Evolutionary conservation across 2,888 invertebrate genomes (phyloP).

Genomic region (Fragum sueziense): DNA sequence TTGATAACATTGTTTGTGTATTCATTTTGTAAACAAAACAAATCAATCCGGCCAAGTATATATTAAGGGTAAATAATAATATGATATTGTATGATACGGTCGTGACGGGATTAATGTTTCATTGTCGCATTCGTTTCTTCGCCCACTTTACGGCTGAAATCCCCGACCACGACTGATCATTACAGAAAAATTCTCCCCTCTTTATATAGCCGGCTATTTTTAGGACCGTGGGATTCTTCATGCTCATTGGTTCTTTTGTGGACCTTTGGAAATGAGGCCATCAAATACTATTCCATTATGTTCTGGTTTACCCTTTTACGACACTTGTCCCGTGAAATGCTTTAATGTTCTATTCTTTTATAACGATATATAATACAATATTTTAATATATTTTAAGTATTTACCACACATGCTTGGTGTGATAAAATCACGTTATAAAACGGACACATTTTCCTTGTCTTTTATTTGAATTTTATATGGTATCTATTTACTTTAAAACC

Average conservation of each 20-base stretch:
- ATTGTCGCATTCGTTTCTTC: conserved; percentile 10
- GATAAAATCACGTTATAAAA: too few relatives aligned
- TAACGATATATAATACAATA: too few relatives aligned
- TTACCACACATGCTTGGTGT: too few relatives aligned
- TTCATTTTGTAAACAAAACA: not conserved
- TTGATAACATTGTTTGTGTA: not conserved
- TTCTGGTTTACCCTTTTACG: conserved; percentile 1
- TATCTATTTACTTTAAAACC: too few relatives aligned
- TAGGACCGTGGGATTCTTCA: conserved; percentile 14
- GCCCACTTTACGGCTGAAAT: conserved; percentile 12
- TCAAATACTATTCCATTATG: not conserved
- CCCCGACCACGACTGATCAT: not conserved
- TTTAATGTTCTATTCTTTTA: too few relatives aligned
- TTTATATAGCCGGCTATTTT: conserved; percentile 27
- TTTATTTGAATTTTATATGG: too few relatives aligned
- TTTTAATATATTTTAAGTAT: too few relatives aligned
- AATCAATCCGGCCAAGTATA: not conserved
- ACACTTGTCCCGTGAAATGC: too few relatives aligned
- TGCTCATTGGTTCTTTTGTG: conserved; percentile 17
- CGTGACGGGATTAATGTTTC: conserved; percentile 14
- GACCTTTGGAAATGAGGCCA: conserved; percentile 8
- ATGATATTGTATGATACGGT: not conserved
- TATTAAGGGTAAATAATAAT: not conserved
- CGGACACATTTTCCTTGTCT: too few relatives aligned
- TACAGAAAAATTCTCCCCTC: not conserved